Evolutionary conservation across 2,797 vertebrate species (phyloP), one percentile per base, ranked within the genome.

Genomic region (Simalia tracyae): DNA sequence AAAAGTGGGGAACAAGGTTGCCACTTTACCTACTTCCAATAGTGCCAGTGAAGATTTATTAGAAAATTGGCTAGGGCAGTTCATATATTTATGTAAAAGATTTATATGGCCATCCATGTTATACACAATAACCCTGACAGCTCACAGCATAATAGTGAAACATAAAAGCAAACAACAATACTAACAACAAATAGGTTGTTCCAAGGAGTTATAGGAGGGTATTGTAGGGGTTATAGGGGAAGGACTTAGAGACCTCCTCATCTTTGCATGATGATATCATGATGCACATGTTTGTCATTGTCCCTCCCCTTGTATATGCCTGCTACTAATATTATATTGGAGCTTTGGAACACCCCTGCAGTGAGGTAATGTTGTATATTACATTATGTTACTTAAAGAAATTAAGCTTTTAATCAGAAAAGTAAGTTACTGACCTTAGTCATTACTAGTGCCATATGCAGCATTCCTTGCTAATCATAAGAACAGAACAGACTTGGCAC

Each of bases 321-420:
- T 66, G 28, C 64, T 12, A 66, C 64, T n/a, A 66, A 66, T 68
- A 68, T 31, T 31, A 68, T 68, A 84, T 84, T 88, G 86, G 68
- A 88, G 86, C 57, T 56, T 88, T 91, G 91, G 86, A 68, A 72
- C 42, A 56, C 14, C 22, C 42, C 22, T 81, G 86, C 60, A 88
- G 60, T 91, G 90, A 91, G 76, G 86, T 88, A 84, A 84, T 92
- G n/a, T 14, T 42, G 50, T 64, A 84, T 88, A 84, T 92, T 88
- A 59, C 46, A 57, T 88, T 91, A 57, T 15, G 28, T 84, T 90
- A 84, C 42, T 57, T 86, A 66, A 91, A 91, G 84, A 24, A 57
- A 86, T 54, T 54, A 54, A 54, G 50, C 50, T 54, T 54, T 54
- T 54, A 54, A 54, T 54, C 7, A 54, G 50, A 54, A 54, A 68